Base-by-base conservation (phyloP, 2,113 vertebrate genomes). In the Motacilla tschutschensis region DNA sequence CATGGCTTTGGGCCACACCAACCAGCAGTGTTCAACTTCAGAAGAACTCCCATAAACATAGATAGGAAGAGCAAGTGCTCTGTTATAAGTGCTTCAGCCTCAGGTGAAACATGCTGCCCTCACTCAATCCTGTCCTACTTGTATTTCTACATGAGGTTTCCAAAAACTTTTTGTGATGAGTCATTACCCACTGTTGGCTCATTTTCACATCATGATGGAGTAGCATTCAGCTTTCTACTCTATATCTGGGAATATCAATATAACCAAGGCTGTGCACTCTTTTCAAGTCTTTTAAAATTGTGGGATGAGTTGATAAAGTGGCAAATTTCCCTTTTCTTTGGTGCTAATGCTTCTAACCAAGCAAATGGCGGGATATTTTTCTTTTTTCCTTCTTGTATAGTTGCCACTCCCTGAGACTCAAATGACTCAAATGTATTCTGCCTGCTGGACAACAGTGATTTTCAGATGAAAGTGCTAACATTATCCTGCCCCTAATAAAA, bases 381-480 rank as follows among this genome's bases (percentile, higher is more conserved):
- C 11, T 6, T 64, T 88, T 75, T 88, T 50, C 41, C 54, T 33
- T 89, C 59, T 66, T 51, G 13, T 43, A 40, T 24, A 20, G n/a
- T 38, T 4, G 1, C 63, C 43, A 54, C 43, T 86, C 66, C 26
- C 36, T 84, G 15, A 4, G 55, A 84, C 21, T 74, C 43, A 70
- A 85, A 85, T 44, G n/a, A 76, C 24, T 76, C 59, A 65, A 72
- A 54, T 13, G 33, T 44, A 72, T 81, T 90, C 55, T 71, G 53
- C 57, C 63, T 84, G 59, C 26, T 55, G 44, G 67, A 87, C 64
- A 90, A 73, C 4, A 2, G 70, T 73, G 67, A 92, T 87, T 84
- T 93, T 90, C 67, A 90, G 55, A 67, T 59, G 59, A 40, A 76
- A 76, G 18, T 83, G 70, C 31, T 83, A 79, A 80, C 41, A 60